phyloP scores from a whole-genome alignment of 2,888 invertebrate species.

The Hipparchia semele region DNA sequence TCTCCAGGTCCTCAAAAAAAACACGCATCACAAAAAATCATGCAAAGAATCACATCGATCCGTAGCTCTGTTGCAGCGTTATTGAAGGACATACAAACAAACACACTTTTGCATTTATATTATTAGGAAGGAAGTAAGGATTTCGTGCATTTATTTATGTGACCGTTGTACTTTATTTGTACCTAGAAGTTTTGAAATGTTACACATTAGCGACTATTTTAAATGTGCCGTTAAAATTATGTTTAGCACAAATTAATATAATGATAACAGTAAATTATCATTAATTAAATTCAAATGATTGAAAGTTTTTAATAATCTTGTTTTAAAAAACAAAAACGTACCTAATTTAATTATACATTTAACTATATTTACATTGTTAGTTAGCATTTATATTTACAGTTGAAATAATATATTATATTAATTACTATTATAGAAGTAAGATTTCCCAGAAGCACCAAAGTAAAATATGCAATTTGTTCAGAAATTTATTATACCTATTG shows the following conservation, averaged over 20 bases:
- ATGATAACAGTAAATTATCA: neutral
- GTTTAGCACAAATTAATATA: neutral
- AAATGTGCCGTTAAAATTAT: neutral
- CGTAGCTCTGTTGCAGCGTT: too few relatives aligned
- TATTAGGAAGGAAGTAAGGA: too few relatives aligned
- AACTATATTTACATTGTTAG: slow-evolving; percentile 1
- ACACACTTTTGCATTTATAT: too few relatives aligned
- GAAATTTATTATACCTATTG: slow-evolving; percentile 36
- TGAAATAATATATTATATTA: neutral
- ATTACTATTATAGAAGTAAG: slow-evolving; percentile 26
- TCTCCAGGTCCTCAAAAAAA: too few relatives aligned
- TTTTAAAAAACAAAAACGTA: slow-evolving; percentile 8
- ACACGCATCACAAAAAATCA: too few relatives aligned
- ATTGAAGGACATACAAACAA: too few relatives aligned
- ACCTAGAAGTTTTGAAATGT: neutral
- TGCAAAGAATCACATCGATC: too few relatives aligned
- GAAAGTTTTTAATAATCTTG: neutral
- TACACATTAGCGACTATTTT: slow-evolving; percentile 1
- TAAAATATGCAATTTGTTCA: slow-evolving; percentile 39
- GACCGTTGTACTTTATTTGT: neutral
- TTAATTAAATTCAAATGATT: slow-evolving; percentile 12
- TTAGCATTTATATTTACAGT: slow-evolving; percentile 10
- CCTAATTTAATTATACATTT: slow-evolving; percentile 10
- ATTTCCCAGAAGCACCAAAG: slow-evolving; percentile 30
- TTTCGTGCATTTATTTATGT: neutral